These are phyloP conservation scores for Abramis brama DNA, from an alignment of 2,113 vertebrate genomes.

Conservation along the genomic window DNA sequence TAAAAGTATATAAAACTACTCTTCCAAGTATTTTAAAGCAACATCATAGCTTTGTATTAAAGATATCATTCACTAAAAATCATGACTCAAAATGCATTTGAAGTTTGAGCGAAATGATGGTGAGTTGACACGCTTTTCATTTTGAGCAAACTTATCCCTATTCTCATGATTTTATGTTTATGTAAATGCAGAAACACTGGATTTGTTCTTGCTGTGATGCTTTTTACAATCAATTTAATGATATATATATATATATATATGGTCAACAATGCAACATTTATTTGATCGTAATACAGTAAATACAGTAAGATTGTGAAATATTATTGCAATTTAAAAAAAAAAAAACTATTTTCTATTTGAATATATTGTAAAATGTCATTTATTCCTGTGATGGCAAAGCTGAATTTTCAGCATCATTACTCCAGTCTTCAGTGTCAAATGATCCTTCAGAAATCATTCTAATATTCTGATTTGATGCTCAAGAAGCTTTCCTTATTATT, in stretches of 20 bases:
- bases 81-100: too few species aligned
- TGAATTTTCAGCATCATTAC: neutral
- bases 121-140: neutral
- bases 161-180: neutral
- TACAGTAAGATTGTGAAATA: too few species aligned
- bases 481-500: neutral
- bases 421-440: neutral
- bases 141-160: neutral
- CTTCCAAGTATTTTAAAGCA: neutral
- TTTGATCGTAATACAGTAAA: too few species aligned
- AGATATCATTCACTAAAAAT: neutral
- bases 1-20: too few species aligned
- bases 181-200: neutral
- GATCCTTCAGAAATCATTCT: neutral
- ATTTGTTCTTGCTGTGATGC: neutral
- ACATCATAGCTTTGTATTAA: neutral
- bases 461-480: neutral
- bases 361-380: too few species aligned
- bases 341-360: too few species aligned
- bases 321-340: too few species aligned
- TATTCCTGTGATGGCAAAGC: neutral
- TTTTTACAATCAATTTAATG: neutral
- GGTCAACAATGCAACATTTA: too few species aligned
- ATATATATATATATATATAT: neutral
- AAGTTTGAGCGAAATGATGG: neutral